Evolutionary conservation across 30 jellyfish, hydroid and myxozoan species (phyloP).

Genomic region (Pseudorhiza aurosa): DNA sequence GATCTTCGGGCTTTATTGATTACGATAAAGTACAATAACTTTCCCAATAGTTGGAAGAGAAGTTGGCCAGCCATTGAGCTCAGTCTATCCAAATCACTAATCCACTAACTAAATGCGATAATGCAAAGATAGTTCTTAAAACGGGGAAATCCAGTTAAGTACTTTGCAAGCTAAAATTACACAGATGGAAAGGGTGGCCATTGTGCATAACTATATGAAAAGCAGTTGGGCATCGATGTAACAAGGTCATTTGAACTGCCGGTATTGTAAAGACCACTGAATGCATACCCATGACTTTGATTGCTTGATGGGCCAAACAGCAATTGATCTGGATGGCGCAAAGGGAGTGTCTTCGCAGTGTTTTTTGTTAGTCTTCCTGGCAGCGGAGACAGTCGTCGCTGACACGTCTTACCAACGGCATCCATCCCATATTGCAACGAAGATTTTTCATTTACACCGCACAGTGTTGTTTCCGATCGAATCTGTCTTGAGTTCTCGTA

Average conservation of each 20-base stretch:
- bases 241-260: background rate
- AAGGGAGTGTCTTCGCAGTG: background rate
- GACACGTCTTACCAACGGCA: background rate
- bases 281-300: background rate
- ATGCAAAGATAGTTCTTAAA: too few relatives aligned
- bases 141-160: background rate
- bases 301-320: background rate
- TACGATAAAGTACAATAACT: too few relatives aligned
- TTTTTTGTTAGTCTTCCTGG: background rate
- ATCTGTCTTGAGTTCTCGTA: background rate
- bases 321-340: slow-evolving; percentile 25
- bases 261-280: background rate
- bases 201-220: background rate
- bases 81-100: too few relatives aligned
- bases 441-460: background rate
- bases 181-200: slow-evolving; percentile 3
- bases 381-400: slow-evolving; percentile 3
- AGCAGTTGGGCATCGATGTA: background rate
- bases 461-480: background rate
- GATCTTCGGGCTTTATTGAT: too few relatives aligned
- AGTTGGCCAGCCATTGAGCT: too few relatives aligned
- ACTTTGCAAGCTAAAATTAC: background rate
- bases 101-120: too few relatives aligned
- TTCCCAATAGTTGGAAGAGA: too few relatives aligned
- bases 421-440: background rate